Base-by-base conservation (phyloP, 2,888 invertebrate species). In the Ectobius pallidus region DNA sequence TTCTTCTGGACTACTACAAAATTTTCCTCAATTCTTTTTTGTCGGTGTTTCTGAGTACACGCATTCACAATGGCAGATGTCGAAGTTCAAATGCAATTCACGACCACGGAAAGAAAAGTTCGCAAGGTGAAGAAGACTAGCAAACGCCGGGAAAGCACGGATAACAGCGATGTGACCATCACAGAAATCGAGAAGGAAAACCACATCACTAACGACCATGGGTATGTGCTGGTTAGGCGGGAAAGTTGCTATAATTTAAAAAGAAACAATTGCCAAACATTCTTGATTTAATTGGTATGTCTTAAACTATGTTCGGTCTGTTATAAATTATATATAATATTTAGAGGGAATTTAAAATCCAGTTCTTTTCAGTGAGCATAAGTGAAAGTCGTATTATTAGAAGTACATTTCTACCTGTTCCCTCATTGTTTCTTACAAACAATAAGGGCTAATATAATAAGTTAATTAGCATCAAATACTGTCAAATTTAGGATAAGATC, bases 121-220 rank as follows among this genome's bases (percentile, higher is more conserved):
- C 94, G 94, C 85, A 95, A 95, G 88, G 92, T 94, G 86, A 95
- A 95, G 89, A 95, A 95, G 87, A 90, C 92, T 79, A 80, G 79
- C 72, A 91, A 92, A 80, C 90, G 93, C 84, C 90, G 93, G 83
- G 91, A 92, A 85, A 90, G 89, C 82, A 78, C 77, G 67, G 88
- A 88, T 90, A 90, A 90, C 81, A 78, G 77, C 79, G 93, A 94
- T 84, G 90, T 93, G 83, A 90, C 91, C 85, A 92, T 94, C 85
- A 92, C 92, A 80, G 93, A 94, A 86, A 84, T 92, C 83, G 89
- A 89, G 84, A 86, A 85, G 79, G 87, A 88, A 83, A 86, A 86
- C 84, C 86, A 87, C 85, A 88, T 88, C 85, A 85, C 85, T 78
- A 87, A 88, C 83, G 89, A 89, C 81, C 87, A 86, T 90, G 94